phyloP scores from a whole-genome alignment of 2,797 vertebrate species.

The Oophaga sylvatica region DNA sequence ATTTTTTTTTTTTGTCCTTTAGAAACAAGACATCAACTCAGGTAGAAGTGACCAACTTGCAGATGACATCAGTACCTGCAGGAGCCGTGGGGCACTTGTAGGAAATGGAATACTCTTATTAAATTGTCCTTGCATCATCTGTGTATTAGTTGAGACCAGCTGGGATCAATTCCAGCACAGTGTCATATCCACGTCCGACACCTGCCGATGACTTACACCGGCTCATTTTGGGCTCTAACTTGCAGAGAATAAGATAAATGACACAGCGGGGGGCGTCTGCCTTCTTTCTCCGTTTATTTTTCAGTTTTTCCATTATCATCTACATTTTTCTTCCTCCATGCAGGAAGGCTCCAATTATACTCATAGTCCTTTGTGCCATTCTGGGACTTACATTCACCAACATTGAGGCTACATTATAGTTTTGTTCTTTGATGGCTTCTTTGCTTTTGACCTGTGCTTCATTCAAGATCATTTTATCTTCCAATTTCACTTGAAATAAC shows the following conservation, averaged over 20 bases:
- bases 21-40: not conserved
- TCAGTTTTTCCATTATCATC: slow-evolving; percentile 52
- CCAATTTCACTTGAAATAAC: slow-evolving; percentile 20
- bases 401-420: slow-evolving; percentile 36
- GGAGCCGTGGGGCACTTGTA: slow-evolving; percentile 24
- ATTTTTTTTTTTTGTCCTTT: not conserved
- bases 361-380: slow-evolving; percentile 38
- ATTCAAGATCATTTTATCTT: slow-evolving; percentile 1
- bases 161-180: slow-evolving; percentile 59
- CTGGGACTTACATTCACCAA: slow-evolving; percentile 11
- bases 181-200: slow-evolving; percentile 49
- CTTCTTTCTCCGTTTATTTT: slow-evolving; percentile 45
- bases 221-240: slow-evolving; percentile 49
- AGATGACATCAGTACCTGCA: slow-evolving; percentile 12
- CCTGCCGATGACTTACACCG: slow-evolving; percentile 40
- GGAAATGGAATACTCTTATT: slow-evolving; percentile 40
- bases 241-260: slow-evolving; percentile 58
- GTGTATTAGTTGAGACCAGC: slow-evolving; percentile 51
- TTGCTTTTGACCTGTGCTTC: slow-evolving; percentile 41
- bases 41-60: slow-evolving; percentile 6
- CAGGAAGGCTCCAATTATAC: slow-evolving; percentile 60
- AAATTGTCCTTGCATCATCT: slow-evolving; percentile 55
- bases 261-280: slow-evolving; percentile 53
- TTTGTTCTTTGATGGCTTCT: slow-evolving; percentile 46
- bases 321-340: slow-evolving; percentile 43